Evolutionary conservation across 2,113 vertebrate genomes (phyloP), one percentile per base, ranked within the genome.

Genomic region (Gymnorhina tibicen): DNA sequence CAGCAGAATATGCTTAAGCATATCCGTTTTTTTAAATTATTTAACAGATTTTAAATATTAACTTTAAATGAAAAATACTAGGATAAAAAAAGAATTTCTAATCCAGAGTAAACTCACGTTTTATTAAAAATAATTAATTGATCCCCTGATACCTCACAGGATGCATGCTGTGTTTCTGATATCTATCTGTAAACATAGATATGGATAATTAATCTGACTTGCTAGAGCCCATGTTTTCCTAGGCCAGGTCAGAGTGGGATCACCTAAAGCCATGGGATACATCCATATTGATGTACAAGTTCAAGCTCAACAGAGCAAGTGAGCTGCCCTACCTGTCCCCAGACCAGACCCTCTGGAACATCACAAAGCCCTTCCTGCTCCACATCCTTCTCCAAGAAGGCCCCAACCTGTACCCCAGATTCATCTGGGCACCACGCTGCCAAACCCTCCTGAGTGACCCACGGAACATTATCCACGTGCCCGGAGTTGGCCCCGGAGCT

Each of bases 1-100:
- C 93, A 95, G 94, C 93, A 93, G 64, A 94, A 97, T 63, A 76
- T 23, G 60, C 56, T 91, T 85, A 70, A 93, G 81, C 76, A 47
- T 58, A 73, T 28, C 39, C 37, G 44, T 27, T 33, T 64, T 44
- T 53, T 84, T 77, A 20, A 26, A 93, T 94, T 77, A 92, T 94
- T 97, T 93, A 95, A 85, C 73, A 55, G 47, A 55, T 82, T 92
- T 91, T 80, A 89, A 89, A 76, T 76, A 86, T 63, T 89, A 81
- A 67, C 56, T 82, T 86, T 78, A 83, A 93, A 85, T 62, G 14
- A 91, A 91, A 83, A 91, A 69, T 41, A 77, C 49, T 55, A 37
- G 53, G 42, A 81, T 72, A 84, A 89, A 73, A 77, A 62, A 73
- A 52, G 6, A 44, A 52, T 82, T 86, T 84, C 64, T 82, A 75